These are phyloP conservation scores for Acrocera orbiculus DNA, from an alignment of 2,888 invertebrate genomes.

Conservation along the genomic window DNA sequence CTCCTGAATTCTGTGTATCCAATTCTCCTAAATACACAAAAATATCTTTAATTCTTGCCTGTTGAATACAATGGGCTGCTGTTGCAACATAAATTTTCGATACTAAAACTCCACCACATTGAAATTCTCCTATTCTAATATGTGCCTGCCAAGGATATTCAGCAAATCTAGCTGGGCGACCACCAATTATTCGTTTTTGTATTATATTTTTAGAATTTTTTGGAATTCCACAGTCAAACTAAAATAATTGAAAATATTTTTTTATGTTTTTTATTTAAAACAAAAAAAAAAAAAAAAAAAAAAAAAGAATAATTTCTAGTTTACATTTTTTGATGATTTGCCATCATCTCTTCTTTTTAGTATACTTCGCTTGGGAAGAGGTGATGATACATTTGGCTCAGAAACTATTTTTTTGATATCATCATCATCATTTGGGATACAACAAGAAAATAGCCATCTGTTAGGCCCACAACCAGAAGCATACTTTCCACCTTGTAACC, in stretches of 20 bases:
- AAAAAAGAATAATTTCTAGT: neutral
- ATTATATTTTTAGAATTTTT: constrained; percentile 35
- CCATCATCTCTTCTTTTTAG: constrained; percentile 25
- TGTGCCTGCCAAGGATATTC: constrained; percentile 80
- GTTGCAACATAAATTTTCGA: constrained; percentile 58
- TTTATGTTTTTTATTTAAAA: constrained; percentile 17
- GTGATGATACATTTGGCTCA: neutral
- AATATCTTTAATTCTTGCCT: constrained; percentile 53
- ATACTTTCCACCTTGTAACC: constrained; percentile 53
- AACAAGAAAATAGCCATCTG: constrained; percentile 56
- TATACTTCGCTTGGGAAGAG: constrained; percentile 25
- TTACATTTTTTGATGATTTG: constrained; percentile 10
- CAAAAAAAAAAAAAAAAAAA: neutral
- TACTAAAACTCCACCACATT: constrained; percentile 69
- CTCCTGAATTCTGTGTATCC: constrained; percentile 54
- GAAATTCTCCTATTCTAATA: constrained; percentile 62
- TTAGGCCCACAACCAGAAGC: constrained; percentile 47
- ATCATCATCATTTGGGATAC: constrained; percentile 35
- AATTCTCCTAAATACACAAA: constrained; percentile 63
- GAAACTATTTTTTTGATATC: constrained; percentile 10
- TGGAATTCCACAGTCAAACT: constrained; percentile 50
- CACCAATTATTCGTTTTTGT: constrained; percentile 65
- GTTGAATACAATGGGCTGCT: constrained; percentile 68
- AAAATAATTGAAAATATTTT: constrained; percentile 11
- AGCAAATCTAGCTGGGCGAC: constrained; percentile 50